Conservation (phyloP, 2,797 vertebrate genomes). For the Sarcoramphus papa region DNA sequence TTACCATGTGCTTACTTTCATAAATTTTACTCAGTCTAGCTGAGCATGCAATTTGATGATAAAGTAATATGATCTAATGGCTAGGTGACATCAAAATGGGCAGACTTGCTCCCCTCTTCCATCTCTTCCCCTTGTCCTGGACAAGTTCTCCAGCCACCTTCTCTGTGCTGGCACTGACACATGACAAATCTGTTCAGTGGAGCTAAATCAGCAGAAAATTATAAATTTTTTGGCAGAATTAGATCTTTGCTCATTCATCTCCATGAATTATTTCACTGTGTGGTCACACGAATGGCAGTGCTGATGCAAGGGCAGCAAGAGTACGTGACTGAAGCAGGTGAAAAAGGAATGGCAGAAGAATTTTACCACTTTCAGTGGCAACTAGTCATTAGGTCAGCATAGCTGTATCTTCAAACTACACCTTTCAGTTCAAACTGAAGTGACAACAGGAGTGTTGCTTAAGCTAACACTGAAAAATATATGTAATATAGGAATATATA, state of each 20-base stretch:
- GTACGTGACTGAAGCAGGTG: background rate
- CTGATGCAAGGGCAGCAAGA: background rate
- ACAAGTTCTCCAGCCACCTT: background rate
- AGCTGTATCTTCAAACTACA: background rate
- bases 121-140: background rate
- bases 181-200: background rate
- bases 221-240: background rate
- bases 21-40: background rate
- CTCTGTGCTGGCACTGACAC: background rate
- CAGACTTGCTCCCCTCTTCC: background rate
- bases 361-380: background rate
- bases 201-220: background rate
- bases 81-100: background rate
- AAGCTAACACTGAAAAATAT: background rate
- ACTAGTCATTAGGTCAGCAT: background rate
- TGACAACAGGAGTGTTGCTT: background rate
- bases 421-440: background rate
- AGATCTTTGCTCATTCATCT: background rate
- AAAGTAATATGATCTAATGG: background rate
- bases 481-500: background rate
- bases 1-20: background rate
- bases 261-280: background rate
- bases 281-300: background rate
- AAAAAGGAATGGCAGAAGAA: background rate
- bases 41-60: background rate